Percentiles rank a stretch among this genome's conserved stretches.
Conservation (phyloP, 1,140 invertebrate genomes). For the Drosophila takahashii region DNA sequence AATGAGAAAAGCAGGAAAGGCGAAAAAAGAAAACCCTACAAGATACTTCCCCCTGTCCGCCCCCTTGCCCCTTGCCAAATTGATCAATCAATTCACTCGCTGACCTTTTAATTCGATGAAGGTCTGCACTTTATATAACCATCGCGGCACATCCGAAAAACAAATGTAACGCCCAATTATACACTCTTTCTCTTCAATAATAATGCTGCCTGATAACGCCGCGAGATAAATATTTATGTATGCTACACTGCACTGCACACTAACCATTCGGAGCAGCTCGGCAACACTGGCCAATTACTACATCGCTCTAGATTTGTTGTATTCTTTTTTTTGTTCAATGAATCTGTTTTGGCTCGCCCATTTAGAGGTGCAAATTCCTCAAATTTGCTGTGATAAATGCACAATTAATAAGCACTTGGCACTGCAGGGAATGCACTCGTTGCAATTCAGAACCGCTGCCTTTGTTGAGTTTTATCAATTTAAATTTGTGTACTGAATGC, state of each 20-base stretch:
- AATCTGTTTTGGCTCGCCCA: conserved; percentile 40
- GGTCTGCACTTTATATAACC: conserved; percentile 52
- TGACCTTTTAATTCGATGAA: conserved; percentile 66
- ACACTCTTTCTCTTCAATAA: not conserved
- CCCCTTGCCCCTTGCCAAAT: conserved; percentile 23
- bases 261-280: conserved; percentile 14
- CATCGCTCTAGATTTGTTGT: conserved; percentile 44
- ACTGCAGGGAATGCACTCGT: conserved; percentile 9
- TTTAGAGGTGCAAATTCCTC: conserved; percentile 10
- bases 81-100: conserved; percentile 64
- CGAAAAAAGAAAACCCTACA: conserved; percentile 23
- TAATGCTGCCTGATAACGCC: conserved; percentile 32
- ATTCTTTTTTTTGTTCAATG: conserved; percentile 51
- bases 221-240: conserved; percentile 26
- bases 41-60: conserved; percentile 10
- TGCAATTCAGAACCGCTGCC: conserved; percentile 37
- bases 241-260: conserved; percentile 1
- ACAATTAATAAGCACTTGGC: conserved; percentile 30
- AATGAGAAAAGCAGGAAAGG: conserved; percentile 24
- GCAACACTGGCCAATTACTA: conserved; percentile 72
- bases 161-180: not conserved
- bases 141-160: not conserved
- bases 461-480: conserved; percentile 71
- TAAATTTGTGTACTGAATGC: conserved; percentile 75
- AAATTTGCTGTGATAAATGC: conserved; percentile 14